These are phyloP conservation scores for Cyclargus thomasi DNA, from an alignment of 1,140 invertebrate species.

Conservation along the genomic window DNA sequence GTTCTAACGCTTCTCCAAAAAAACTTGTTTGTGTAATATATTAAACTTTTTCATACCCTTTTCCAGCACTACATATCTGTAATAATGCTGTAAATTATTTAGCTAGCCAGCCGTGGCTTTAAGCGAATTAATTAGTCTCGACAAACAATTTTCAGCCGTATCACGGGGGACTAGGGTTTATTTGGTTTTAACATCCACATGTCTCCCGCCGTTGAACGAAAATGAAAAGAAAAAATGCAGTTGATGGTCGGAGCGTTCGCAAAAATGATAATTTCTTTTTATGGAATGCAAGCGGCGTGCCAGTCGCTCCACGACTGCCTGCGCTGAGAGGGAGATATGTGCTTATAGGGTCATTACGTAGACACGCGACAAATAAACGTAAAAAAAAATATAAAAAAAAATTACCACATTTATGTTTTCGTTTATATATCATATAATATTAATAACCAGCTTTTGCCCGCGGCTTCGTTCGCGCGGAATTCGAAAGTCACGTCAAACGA, in stretches of 20 bases:
- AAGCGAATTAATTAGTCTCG: not conserved
- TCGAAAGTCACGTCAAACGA: no score
- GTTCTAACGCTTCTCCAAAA: no score
- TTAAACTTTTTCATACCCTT: not conserved
- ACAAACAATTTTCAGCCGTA: not conserved
- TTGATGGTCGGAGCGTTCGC: not conserved
- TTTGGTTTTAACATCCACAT: not conserved
- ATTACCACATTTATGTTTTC: no score
- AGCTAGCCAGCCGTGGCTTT: not conserved
- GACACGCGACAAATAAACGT: no score
- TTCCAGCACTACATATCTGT: not conserved
- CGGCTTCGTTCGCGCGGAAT: no score
- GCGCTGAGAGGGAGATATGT: not conserved
- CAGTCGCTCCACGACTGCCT: not conserved
- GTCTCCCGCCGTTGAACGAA: not conserved
- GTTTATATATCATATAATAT: no score
- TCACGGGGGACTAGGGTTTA: not conserved
- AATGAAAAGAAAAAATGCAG: not conserved
- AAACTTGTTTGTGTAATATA: not conserved
- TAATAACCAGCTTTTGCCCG: no score
- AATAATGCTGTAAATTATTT: not conserved
- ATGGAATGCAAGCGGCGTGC: not conserved
- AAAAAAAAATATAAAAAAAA: no score
- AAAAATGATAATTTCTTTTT: conserved; percentile 1
- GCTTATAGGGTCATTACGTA: not conserved